Evolutionary conservation across 2,113 vertebrate species (phyloP).

Genomic region (Motacilla tschutschensis): DNA sequence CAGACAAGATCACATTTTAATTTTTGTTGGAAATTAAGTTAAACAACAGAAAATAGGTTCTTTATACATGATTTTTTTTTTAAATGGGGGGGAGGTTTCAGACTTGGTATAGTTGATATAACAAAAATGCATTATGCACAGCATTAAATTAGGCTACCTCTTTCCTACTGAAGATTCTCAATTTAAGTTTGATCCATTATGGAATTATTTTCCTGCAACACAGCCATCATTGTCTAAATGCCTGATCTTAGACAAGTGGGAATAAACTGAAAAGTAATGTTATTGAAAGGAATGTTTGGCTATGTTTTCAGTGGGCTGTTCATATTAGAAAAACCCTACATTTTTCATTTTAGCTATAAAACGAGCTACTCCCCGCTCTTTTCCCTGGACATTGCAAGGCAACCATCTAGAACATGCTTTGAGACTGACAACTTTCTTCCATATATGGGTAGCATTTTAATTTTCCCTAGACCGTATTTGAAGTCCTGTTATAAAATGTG

Average conservation of each 20-base stretch:
- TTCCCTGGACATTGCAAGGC: background rate
- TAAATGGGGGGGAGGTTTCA: fast-evolving
- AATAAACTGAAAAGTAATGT: background rate
- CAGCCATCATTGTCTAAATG: background rate
- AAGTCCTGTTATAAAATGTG: slow-evolving; percentile 47
- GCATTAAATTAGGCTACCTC: background rate
- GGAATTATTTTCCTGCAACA: background rate
- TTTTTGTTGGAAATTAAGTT: background rate
- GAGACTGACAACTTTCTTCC: slow-evolving; percentile 40
- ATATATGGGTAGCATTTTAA: slow-evolving; percentile 43
- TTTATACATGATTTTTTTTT: background rate
- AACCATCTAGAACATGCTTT: slow-evolving; percentile 4
- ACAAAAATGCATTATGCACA: background rate
- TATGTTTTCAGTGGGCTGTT: background rate
- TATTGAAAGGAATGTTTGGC: background rate
- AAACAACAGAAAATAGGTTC: background rate
- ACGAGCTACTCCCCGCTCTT: background rate
- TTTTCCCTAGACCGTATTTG: slow-evolving; percentile 54
- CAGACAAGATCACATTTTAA: background rate
- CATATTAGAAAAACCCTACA: background rate
- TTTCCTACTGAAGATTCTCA: background rate
- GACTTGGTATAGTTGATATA: background rate
- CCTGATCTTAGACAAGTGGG: background rate
- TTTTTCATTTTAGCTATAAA: slow-evolving; percentile 34
- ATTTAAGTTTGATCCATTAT: background rate